phyloP scores from a whole-genome alignment of 2,113 vertebrate genomes.

The Macrotus californicus region DNA sequence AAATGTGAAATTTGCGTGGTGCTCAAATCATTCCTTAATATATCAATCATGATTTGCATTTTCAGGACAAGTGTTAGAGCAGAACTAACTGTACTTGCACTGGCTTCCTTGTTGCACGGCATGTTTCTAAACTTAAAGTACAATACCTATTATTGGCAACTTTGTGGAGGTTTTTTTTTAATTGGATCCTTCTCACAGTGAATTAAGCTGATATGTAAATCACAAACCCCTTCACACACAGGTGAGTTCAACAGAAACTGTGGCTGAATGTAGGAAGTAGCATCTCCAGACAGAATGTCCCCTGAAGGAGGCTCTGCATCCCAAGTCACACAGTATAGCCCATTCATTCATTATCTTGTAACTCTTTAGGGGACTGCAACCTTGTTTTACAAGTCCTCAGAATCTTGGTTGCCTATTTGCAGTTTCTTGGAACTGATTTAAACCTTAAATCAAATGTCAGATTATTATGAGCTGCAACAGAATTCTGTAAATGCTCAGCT shows the following conservation, averaged over 20 bases:
- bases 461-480: slow-evolving; percentile 51
- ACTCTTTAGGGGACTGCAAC: not conserved
- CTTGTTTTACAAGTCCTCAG: slow-evolving; percentile 34
- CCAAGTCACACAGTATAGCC: not conserved
- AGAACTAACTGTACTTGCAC: not conserved
- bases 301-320: not conserved
- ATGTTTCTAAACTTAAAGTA: not conserved
- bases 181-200: not conserved
- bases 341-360: slow-evolving; percentile 30
- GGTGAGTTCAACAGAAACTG: not conserved
- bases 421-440: not conserved
- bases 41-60: not conserved
- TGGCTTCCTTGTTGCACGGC: not conserved
- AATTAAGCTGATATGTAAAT: not conserved
- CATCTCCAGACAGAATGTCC: not conserved
- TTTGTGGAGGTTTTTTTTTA: slow-evolving; percentile 4
- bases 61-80: not conserved
- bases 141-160: not conserved
- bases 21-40: not conserved
- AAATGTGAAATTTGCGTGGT: not conserved
- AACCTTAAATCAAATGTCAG: slow-evolving; percentile 45
- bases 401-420: slow-evolving; percentile 17
- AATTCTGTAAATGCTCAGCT: slow-evolving; percentile 37
- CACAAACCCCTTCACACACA: not conserved
- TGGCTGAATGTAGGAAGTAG: not conserved